Evolutionary conservation across 2,797 vertebrate genomes (phyloP).

Genomic region (Siniperca undulata): DNA sequence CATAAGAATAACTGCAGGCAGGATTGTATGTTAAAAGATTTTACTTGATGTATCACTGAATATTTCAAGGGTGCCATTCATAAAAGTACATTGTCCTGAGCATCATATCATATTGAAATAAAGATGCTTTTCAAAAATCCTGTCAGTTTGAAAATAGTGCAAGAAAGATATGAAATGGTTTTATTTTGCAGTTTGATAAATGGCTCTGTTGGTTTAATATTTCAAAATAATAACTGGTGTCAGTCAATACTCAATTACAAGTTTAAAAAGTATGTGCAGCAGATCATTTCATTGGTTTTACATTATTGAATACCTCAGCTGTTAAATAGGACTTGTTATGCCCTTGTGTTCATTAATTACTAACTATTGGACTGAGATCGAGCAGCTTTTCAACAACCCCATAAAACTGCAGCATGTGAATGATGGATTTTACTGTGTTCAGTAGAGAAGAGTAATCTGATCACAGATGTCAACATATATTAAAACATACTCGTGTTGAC

Average conservation of each 20-base stretch:
- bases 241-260: not conserved
- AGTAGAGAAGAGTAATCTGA: not conserved
- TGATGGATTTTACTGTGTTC: not conserved
- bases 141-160: not conserved
- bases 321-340: conserved; percentile 39
- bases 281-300: conserved; percentile 43
- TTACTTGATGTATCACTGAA: conserved; percentile 1
- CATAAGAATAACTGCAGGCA: conserved; percentile 4
- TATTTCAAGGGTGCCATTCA: conserved; percentile 43
- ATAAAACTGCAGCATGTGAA: conserved; percentile 18
- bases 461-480: conserved; percentile 6
- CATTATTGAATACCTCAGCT: conserved; percentile 71
- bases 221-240: not conserved
- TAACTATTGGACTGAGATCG: conserved; percentile 33
- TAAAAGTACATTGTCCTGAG: not conserved
- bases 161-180: not conserved
- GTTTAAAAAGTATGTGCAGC: conserved; percentile 22
- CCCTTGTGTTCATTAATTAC: conserved; percentile 19
- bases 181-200: conserved; percentile 21
- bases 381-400: conserved; percentile 38
- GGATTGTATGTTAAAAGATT: not conserved
- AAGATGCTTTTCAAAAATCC: conserved; percentile 1
- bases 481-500: not conserved
- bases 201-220: conserved; percentile 24
- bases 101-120: not conserved